Evolutionary conservation across 2,797 vertebrate genomes (phyloP).

Genomic region (Tinamus major): DNA sequence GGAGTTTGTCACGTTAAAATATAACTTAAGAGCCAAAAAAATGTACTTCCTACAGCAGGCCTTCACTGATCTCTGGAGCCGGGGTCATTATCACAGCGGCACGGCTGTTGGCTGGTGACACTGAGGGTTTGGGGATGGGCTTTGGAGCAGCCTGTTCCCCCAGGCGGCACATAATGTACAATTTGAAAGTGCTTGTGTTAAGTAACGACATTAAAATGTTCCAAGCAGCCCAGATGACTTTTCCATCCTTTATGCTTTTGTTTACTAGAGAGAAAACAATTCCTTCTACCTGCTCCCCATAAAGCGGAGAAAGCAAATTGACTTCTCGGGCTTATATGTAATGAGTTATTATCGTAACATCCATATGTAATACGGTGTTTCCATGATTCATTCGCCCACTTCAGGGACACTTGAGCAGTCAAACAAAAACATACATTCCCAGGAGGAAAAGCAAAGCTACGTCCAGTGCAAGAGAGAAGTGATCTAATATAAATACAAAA

Average conservation of each 20-base stretch:
- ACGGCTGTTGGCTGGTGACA: neutral
- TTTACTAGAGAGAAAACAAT: constrained; percentile 1
- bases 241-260: neutral
- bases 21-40: neutral
- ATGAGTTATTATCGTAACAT: neutral
- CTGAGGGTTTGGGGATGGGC: neutral
- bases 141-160: neutral
- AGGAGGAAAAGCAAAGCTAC: constrained; percentile 20
- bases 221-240: constrained; percentile 1
- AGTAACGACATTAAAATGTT: neutral
- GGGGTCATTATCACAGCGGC: neutral
- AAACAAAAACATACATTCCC: constrained; percentile 31
- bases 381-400: constrained; percentile 56
- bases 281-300: neutral
- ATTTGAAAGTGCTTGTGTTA: neutral
- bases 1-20: neutral
- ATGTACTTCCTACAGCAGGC: neutral
- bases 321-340: neutral
- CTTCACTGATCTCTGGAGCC: neutral
- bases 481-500: constrained; percentile 5
- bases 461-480: neutral
- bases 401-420: neutral
- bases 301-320: neutral
- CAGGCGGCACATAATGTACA: neutral
- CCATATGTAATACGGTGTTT: neutral